A percentile compares a stretch with the other conserved stretches of the same genome.
Evolutionary conservation across 2,888 invertebrate species (phyloP).

Genomic region (Pyrochroa serraticornis): DNA sequence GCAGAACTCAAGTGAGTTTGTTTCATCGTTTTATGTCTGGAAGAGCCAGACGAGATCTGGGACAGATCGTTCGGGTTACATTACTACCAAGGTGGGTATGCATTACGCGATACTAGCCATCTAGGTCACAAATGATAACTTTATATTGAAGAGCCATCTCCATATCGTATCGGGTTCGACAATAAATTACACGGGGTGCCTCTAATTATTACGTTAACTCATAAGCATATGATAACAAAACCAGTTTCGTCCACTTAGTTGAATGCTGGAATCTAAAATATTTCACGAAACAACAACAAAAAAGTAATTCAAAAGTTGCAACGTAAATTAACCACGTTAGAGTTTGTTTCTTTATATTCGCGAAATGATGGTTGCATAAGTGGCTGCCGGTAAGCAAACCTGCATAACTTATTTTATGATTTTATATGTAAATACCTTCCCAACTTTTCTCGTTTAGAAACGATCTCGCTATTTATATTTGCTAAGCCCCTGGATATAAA

Average conservation of each 20-base stretch:
- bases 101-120: constrained; percentile 33
- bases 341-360: too few species aligned
- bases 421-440: too few species aligned
- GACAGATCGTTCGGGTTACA: constrained; percentile 39
- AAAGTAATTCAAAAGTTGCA: too few species aligned
- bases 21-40: constrained; percentile 45
- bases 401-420: background rate
- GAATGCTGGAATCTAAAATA: too few species aligned
- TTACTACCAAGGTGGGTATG: constrained; percentile 31
- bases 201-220: background rate
- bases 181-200: background rate
- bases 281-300: too few species aligned
- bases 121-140: constrained; percentile 32
- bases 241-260: too few species aligned
- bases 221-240: background rate
- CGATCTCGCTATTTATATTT: too few species aligned
- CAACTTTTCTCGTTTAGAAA: too few species aligned
- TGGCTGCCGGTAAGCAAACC: background rate
- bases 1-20: constrained; percentile 38
- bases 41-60: constrained; percentile 41
- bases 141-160: constrained; percentile 19
- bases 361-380: constrained; percentile 24
- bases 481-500: too few species aligned
- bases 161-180: too few species aligned
- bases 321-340: too few species aligned